Base-by-base conservation (phyloP, 2,797 vertebrate species). In the Rhadinocentrus ornatus region DNA sequence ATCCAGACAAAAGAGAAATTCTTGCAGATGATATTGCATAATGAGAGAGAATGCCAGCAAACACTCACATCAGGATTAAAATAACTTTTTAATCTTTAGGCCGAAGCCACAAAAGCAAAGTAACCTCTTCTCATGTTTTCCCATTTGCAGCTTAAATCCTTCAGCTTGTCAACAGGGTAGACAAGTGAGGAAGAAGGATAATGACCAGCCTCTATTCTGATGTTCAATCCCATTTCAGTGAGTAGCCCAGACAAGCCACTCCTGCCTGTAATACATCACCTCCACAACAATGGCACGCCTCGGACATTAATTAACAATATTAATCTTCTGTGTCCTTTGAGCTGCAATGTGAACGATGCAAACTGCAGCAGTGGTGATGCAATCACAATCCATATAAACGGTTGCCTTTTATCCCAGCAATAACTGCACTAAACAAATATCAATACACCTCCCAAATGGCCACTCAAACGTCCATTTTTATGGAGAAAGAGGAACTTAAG, bases 391-490 rank as follows among this genome's bases (percentile, higher is more conserved):
- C 90, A 91, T 92, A 91, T 91, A 92, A 93, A 92, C 81, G 73
- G 79, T 85, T 77, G 87, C 89, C 92, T 94, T 93, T 92, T 87
- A 88, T 89, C 88, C 86, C 31, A 84, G 87, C 88, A 83, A 89
- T 90, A 92, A 91, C 83, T 39, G 90, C 91, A 93, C 94, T 95
- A 95, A 95, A 94, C 93, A 95, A 95, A 95, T 93, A 95, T 94
- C 94, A 94, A 94, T 94, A 93, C 83, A 54, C 84, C 90, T 87
- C 90, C 88, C 84, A 90, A 88, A 91, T 88, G 91, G 91, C 91
- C 93, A 93, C 92, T 93, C 92, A 87, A 89, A 91, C 57, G 66
- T 77, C 86, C 81, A 90, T 93, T 94, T 95, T 95, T 95, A 95
- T 95, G 91, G 93, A 88, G 87, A 91, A 90, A 90, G 86, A 90